Base-by-base conservation (phyloP, 2,888 invertebrate species). In the Ecdyonurus torrentis region DNA sequence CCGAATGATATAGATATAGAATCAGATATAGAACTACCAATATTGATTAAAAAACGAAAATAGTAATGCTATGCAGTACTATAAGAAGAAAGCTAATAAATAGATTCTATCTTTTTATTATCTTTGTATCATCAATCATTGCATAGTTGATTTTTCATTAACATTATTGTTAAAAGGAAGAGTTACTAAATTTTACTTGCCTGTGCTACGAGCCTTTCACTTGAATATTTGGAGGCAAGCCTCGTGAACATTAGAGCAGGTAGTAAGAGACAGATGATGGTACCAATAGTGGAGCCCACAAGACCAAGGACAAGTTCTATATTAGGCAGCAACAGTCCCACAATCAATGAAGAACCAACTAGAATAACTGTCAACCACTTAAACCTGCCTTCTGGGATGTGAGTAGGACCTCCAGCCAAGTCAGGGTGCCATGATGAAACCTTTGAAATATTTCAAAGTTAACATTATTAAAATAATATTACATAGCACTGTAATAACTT, bases 271-370 rank as follows among this genome's bases (percentile, higher is more conserved):
- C 96, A 96, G 67, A 98, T 87, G 67, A 92, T 82, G 18, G 93
- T 89, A 0, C 98, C 98, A 69, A 96, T 93, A 0, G 97, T 96
- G 1, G 97, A 92, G 0, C 98, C 98, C 52, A 94, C 87, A 50
- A 98, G 77, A 0, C 96, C 96, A 64, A 99, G 81, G 63, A 98
- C 91, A 69, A 97, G 82, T 77, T 98, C 93, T 64, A 93, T 91
- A 72, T 92, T 95, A 19, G 98, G 98, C 68, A 97, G 85, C 66
- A 93, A 74, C 61, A 98, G 82, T 18, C 93, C 94, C 63, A 89
- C 81, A 64, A 84, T 76, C 61, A 97, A 78, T 0, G 95, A 87
- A 22, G 83, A 78, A 0, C 80, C 75, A 0, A 98, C 83, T 66
- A 97, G 89, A 20, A 81, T 76, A 15, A 89, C 76, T 0, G 98